Conservation (phyloP, 2,797 vertebrate species). For the Poeciliopsis paucimaculata region DNA sequence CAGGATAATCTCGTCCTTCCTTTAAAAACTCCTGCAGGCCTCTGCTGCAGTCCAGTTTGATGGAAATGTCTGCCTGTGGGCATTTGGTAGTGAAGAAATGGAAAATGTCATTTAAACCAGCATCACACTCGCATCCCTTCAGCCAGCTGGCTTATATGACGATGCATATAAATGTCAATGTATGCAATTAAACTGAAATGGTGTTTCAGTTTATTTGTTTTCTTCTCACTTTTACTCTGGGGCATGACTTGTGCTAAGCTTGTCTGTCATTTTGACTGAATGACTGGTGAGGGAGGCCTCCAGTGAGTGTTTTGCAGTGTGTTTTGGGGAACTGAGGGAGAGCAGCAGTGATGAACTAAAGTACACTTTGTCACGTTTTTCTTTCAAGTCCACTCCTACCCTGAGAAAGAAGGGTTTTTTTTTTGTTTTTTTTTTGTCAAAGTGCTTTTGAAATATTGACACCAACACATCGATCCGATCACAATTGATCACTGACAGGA, state of each 20-base stretch:
- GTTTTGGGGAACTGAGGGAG: conserved; percentile 26
- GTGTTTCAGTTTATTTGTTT: conserved; percentile 59
- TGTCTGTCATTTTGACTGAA: conserved; percentile 56
- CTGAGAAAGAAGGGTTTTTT: conserved; percentile 44
- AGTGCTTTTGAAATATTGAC: conserved; percentile 45
- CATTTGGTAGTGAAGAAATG: conserved; percentile 69
- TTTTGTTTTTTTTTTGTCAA: conserved; percentile 22
- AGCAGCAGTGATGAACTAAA: conserved; percentile 16
- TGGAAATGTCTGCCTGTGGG: conserved; percentile 31
- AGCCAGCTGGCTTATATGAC: conserved; percentile 65
- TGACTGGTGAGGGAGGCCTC: conserved; percentile 27
- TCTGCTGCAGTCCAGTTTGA: conserved; percentile 23
- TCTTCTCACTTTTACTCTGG: conserved; percentile 52
- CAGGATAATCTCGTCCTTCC: conserved; percentile 32
- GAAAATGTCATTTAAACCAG: conserved; percentile 71
- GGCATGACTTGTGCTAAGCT: conserved; percentile 28
- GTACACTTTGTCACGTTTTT: conserved; percentile 20
- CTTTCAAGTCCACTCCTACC: conserved; percentile 32
- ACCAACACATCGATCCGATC: conserved; percentile 20
- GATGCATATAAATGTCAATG: conserved; percentile 71
- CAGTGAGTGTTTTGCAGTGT: conserved; percentile 24
- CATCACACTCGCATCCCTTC: conserved; percentile 31
- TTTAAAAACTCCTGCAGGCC: conserved; percentile 25
- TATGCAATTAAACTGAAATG: conserved; percentile 72
- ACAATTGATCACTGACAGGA: conserved; percentile 7